These are phyloP conservation scores for Pelecanoides urinatrix DNA, from an alignment of 2,113 vertebrate species.

Conservation along the genomic window DNA sequence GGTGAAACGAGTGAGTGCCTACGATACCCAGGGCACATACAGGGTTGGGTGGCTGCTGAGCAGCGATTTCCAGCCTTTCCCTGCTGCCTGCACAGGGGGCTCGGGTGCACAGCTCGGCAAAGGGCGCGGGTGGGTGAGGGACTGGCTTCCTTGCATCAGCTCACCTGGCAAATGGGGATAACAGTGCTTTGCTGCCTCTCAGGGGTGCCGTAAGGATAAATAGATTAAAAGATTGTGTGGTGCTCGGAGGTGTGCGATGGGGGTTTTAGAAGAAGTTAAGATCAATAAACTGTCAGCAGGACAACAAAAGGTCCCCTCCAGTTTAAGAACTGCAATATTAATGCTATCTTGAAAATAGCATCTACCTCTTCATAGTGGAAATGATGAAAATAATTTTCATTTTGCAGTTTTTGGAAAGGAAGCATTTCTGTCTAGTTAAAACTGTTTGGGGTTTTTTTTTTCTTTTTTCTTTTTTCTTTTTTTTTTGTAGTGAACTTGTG, in stretches of 20 bases:
- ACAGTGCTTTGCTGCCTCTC: neutral
- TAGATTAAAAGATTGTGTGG: neutral
- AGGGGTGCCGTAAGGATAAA: neutral
- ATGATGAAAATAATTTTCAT: neutral
- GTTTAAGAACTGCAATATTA: neutral
- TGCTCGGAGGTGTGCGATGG: neutral
- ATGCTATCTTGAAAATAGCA: neutral
- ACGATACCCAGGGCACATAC: fast-evolving
- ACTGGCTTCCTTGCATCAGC: neutral
- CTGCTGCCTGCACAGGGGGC: fast-evolving
- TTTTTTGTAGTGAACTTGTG: neutral
- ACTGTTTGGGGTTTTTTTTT: no score
- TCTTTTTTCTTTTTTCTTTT: neutral
- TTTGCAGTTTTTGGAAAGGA: neutral
- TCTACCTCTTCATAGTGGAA: neutral
- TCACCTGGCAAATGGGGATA: neutral
- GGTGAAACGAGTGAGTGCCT: neutral
- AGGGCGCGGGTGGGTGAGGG: fast-evolving
- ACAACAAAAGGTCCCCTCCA: neutral
- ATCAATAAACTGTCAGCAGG: neutral
- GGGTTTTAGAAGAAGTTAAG: neutral
- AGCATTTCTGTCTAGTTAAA: neutral
- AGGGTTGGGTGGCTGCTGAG: neutral
- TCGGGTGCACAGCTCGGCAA: fast-evolving
- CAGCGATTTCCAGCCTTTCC: neutral